Evolutionary conservation across 2,888 invertebrate genomes (phyloP).

Genomic region (Liopterus haemorrhoidalis): DNA sequence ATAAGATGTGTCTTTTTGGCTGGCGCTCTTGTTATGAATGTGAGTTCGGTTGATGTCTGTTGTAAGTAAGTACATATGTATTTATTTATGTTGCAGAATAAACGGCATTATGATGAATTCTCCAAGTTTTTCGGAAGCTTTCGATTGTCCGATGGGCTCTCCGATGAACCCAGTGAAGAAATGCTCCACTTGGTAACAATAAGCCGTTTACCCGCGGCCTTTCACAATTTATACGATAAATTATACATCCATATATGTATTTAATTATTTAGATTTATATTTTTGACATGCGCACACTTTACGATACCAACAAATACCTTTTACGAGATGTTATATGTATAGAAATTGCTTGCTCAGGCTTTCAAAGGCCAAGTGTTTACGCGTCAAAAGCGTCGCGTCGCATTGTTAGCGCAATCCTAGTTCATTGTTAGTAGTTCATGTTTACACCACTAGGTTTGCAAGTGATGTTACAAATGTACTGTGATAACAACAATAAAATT

Average conservation of each 20-base stretch:
- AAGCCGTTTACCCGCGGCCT: slow-evolving; percentile 7
- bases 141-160: slow-evolving; percentile 45
- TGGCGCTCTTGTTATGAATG: too few relatives aligned
- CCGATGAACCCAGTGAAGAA: slow-evolving; percentile 48
- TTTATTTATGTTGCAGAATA: slow-evolving; percentile 40
- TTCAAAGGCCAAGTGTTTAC: too few relatives aligned
- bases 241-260: slow-evolving; percentile 6
- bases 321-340: not conserved
- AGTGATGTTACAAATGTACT: too few relatives aligned
- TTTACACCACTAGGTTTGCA: too few relatives aligned
- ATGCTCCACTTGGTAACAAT: slow-evolving; percentile 46
- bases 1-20: too few relatives aligned
- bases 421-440: too few relatives aligned
- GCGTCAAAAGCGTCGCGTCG: too few relatives aligned
- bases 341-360: too few relatives aligned
- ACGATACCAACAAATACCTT: slow-evolving; percentile 6
- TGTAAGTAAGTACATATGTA: slow-evolving; percentile 7
- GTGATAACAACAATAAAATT: too few relatives aligned
- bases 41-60: not conserved
- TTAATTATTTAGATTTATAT: slow-evolving; percentile 4
- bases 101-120: slow-evolving; percentile 52
- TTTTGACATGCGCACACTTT: slow-evolving; percentile 4
- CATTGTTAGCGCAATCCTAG: too few relatives aligned
- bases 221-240: slow-evolving; percentile 4
- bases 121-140: slow-evolving; percentile 47